Conservation (phyloP, 2,113 vertebrate genomes). For the Pangasianodon hypophthalmus region DNA sequence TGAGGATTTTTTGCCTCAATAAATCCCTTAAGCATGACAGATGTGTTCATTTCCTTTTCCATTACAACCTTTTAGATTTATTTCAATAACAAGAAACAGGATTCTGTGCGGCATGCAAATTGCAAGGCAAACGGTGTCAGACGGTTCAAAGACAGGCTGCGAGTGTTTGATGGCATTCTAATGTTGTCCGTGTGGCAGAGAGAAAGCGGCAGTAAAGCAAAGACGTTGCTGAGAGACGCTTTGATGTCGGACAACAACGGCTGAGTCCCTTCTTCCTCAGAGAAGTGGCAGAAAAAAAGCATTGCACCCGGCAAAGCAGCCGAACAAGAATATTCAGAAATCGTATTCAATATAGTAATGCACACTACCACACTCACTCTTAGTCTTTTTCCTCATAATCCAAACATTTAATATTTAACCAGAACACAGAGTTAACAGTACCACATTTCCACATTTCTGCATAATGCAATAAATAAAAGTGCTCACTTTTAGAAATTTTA, state of each 20-base stretch:
- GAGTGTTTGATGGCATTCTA: constrained; percentile 75
- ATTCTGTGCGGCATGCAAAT: constrained; percentile 69
- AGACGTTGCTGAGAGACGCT: constrained; percentile 61
- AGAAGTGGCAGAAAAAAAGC: constrained; percentile 62
- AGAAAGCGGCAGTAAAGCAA: constrained; percentile 46
- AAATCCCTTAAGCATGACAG: constrained; percentile 63
- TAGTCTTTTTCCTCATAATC: not conserved
- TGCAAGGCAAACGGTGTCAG: constrained; percentile 72
- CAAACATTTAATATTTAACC: not conserved
- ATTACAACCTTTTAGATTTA: constrained; percentile 73
- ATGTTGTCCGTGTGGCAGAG: constrained; percentile 66
- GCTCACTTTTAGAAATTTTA: not conserved
- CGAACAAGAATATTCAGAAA: constrained; percentile 26
- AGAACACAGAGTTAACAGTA: not conserved
- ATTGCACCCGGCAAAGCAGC: constrained; percentile 54
- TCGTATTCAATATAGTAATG: constrained; percentile 6
- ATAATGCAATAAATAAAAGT: not conserved
- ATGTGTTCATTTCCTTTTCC: constrained; percentile 72
- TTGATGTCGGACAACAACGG: constrained; percentile 74
- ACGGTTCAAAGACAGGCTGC: constrained; percentile 69
- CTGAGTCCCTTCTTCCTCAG: constrained; percentile 46
- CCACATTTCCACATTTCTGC: not conserved
- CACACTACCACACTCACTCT: not conserved
- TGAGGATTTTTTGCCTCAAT: not conserved
- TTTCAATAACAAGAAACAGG: constrained; percentile 68